Evolutionary conservation across 92 coral and sea anemone species (phyloP), one percentile per base, ranked within the genome.

Genomic region (Porites cylindrica): DNA sequence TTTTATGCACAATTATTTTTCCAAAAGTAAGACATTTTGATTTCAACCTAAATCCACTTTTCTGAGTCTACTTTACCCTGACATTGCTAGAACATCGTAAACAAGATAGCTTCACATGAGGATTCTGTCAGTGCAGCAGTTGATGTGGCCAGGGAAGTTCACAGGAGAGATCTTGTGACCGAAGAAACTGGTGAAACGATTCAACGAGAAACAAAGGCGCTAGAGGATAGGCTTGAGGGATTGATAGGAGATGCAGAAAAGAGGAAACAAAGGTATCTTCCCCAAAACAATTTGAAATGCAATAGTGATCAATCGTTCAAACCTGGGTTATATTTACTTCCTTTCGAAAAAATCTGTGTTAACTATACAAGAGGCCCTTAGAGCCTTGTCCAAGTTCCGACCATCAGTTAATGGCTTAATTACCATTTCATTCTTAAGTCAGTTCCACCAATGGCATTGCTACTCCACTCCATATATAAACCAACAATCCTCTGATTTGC

Each of bases 71-170:
- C 14, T 16, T 24, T 77, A 4, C 6, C 47, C 59, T 70, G 8
- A 7, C n/a, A 3, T 10, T 3, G 4, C 14, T 18, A 83, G 87
- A 72, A 75, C 62, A 73, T 83, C 65, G 74, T 83, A 80, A 52
- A 75, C 69, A 73, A 74, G 52, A 83, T 83, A 52, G 65, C 67
- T 50, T 63, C 87, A 10, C 76, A 65, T 23, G 87, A 83, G 26
- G 81, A n/a, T 65, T 73, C 87, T 26, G 87, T 83, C 17, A 63
- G 75, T 50, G 80, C 74, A 10, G 87, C 87, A 13, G 87, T 83
- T 18, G 87, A 83, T 72, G 87, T 83, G 1, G 87, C 80, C 11
- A 73, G 87, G 51, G 87, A 83, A 47, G 87, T 83, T 64, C 87
- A 83, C 63, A 53, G 87, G 20, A 74, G 87, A 53, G 74, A 83